Base-by-base conservation (phyloP, 2,888 invertebrate genomes). In the Glyphotaelius pellucidus region DNA sequence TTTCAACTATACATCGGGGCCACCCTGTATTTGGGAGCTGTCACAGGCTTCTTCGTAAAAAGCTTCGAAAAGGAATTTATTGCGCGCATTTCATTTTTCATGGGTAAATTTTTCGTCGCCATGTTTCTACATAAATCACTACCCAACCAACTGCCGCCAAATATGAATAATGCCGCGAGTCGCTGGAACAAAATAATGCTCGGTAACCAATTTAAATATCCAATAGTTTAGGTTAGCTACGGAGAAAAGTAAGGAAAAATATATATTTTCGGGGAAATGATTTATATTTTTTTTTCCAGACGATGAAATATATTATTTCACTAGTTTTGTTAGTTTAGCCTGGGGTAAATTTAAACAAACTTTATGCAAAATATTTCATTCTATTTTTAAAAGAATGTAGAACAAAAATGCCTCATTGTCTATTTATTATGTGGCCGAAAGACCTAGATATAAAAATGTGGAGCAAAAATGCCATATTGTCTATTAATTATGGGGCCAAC, bases 81-180 rank as follows among this genome's bases (percentile, higher is more conserved):
- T 89, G 90, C 90, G 81, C 81, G 80, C 93, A 89, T 92, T 93
- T 89, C 92, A 92, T 92, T 93, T 93, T 93, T 93, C 93, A 93
- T 90, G 92, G 90, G 83, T 52, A 87, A 93, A 93, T 91, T 92
- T 92, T 92, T 91, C 90, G 90, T 92, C 92, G 91, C 93, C 91
- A 90, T 89, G 80, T 91, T 92, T 91, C 52, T 86, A 87, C 92
- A 92, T 92, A 93, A 93, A 93, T 92, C 92, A 91, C 83, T n/a
- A n/a, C 25, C 67, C 67, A 67, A 67, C 67, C 88, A 52, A 47
- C 35, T 25, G 32, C 83, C 83, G 31, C 81, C 31, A 83, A 32
- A n/a, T 83, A 83, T 32, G 35, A 79, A 87, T 91, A 90, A 90
- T 52, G n/a, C 1, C 25, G 9, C 67, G 90, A 67, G 67, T n/a